Percentiles rank a stretch among this genome's conserved stretches.
These are phyloP conservation scores for Rafetus swinhoei DNA, from an alignment of 2,113 vertebrate species.

Conservation along the genomic window DNA sequence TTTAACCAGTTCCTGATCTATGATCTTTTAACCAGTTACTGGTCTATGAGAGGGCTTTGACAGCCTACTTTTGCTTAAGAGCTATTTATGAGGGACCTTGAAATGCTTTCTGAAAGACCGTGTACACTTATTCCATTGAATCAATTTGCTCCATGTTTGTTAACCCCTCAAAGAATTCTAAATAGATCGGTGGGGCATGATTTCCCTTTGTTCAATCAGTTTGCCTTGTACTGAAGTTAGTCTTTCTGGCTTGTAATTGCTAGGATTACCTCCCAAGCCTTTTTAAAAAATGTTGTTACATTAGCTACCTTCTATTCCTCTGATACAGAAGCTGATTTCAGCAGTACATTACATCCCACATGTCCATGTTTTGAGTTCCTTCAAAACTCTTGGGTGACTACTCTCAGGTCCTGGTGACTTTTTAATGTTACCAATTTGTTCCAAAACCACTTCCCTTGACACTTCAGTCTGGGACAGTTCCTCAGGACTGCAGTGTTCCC, in stretches of 20 bases:
- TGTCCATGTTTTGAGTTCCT: neutral
- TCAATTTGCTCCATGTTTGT: neutral
- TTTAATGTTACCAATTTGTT: neutral
- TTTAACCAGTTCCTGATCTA: neutral
- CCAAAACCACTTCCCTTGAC: too few relatives aligned
- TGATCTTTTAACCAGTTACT: neutral
- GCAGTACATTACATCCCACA: neutral
- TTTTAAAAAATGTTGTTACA: neutral
- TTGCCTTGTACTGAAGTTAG: neutral
- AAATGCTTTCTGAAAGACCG: neutral
- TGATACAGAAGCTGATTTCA: neutral
- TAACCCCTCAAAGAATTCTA: neutral
- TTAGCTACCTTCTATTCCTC: neutral
- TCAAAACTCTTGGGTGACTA: neutral
- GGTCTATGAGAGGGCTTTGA: neutral
- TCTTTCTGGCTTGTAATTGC: neutral
- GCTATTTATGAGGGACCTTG: neutral
- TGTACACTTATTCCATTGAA: neutral
- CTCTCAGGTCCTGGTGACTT: neutral
- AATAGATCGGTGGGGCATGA: neutral
- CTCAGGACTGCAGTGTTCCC: too few relatives aligned
- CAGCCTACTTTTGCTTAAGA: neutral
- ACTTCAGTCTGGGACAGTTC: too few relatives aligned
- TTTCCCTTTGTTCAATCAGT: neutral
- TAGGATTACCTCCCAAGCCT: neutral